A percentile compares a stretch with the other conserved stretches of the same genome.
These are phyloP conservation scores for Periophthalmus magnuspinnatus DNA, from an alignment of 2,797 vertebrate species.

Conservation along the genomic window DNA sequence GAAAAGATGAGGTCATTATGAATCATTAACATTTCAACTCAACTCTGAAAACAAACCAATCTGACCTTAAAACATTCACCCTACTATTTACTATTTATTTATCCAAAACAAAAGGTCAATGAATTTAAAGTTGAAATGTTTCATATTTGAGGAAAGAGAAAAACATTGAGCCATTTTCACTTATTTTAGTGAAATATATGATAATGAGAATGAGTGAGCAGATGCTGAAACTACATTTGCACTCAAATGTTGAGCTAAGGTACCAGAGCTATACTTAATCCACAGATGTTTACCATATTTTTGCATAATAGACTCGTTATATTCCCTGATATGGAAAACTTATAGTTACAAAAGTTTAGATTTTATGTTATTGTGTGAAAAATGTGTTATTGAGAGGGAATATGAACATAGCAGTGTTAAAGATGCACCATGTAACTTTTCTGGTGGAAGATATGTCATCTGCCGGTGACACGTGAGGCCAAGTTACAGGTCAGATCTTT, in stretches of 20 bases:
- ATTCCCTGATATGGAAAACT: neutral
- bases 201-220: slow-evolving; percentile 1
- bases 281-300: neutral
- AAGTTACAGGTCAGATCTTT: too few relatives aligned
- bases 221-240: neutral
- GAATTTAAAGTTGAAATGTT: neutral
- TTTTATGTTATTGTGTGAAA: neutral
- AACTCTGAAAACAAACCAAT: neutral
- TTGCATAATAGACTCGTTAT: neutral
- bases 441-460: too few relatives aligned
- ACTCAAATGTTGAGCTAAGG: neutral
- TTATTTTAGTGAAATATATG: slow-evolving; percentile 1
- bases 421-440: too few relatives aligned
- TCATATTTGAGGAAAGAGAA: neutral
- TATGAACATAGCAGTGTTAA: neutral
- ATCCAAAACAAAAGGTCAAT: slow-evolving; percentile 8
- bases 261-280: neutral
- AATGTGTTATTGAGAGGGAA: neutral
- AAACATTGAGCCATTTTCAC: neutral
- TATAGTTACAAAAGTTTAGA: neutral
- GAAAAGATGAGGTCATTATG: neutral
- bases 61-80: neutral
- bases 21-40: slow-evolving; percentile 12
- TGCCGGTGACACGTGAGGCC: too few relatives aligned
- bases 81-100: too few relatives aligned